phyloP scores from a whole-genome alignment of 2,113 vertebrate species.

The Aegotheles bennettii region DNA sequence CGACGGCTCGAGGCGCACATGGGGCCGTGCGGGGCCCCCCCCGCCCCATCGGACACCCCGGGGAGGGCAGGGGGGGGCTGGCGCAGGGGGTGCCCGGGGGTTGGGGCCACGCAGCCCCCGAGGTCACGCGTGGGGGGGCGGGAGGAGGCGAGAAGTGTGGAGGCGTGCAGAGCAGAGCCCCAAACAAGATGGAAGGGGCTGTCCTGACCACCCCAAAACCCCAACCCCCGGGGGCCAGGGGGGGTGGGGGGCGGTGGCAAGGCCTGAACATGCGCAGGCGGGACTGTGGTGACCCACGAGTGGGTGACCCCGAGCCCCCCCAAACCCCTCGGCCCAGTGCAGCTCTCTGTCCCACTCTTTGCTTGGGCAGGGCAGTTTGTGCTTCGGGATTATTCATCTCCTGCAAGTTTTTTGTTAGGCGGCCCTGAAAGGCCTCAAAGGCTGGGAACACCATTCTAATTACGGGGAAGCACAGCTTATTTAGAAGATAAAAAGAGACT shows the following conservation, averaged over 20 bases:
- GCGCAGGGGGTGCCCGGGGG: neutral
- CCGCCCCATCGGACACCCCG: neutral
- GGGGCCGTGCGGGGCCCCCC: neutral
- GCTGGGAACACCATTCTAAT: conserved; percentile 83
- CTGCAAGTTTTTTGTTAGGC: conserved; percentile 72
- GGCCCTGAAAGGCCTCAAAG: conserved; percentile 80
- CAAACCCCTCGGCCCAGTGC: neutral
- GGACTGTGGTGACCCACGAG: neutral
- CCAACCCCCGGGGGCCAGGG: accelerated
- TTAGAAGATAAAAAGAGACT: conserved; percentile 82
- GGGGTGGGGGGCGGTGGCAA: neutral
- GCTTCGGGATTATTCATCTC: conserved; percentile 70
- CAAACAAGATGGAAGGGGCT: neutral
- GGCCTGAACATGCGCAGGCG: neutral
- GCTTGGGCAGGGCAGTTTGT: conserved; percentile 61
- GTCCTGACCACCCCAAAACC: neutral
- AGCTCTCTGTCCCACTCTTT: conserved; percentile 55
- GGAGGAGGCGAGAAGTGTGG: neutral
- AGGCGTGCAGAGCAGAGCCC: neutral
- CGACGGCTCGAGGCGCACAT: neutral
- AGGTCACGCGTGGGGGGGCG: neutral
- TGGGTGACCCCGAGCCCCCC: neutral
- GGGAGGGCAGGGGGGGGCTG: neutral
- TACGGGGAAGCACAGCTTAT: conserved; percentile 81
- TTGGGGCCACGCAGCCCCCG: neutral